These are phyloP conservation scores for Onychorhynchus coronatus DNA, from an alignment of 2,113 vertebrate species.

Conservation along the genomic window DNA sequence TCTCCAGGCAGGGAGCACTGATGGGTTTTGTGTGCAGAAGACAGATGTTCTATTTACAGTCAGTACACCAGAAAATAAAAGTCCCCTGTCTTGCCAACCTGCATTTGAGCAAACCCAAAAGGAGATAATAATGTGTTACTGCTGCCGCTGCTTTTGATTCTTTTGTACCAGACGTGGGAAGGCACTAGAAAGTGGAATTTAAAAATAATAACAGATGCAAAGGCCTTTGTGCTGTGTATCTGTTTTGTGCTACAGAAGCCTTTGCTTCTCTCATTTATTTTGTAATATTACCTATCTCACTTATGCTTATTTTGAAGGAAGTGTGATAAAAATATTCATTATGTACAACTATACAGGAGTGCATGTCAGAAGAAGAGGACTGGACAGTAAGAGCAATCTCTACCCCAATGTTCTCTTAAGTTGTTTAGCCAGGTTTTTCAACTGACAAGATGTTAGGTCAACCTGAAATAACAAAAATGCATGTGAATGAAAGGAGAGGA, in stretches of 20 bases:
- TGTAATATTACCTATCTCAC: neutral
- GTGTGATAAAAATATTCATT: neutral
- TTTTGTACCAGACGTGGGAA: neutral
- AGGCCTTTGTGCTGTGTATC: neutral
- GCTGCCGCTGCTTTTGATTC: neutral
- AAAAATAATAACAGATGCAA: neutral
- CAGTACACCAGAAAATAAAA: constrained; percentile 1
- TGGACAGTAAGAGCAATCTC: neutral
- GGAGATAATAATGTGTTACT: neutral
- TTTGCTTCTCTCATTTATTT: neutral
- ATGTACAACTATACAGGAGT: neutral
- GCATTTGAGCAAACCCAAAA: neutral
- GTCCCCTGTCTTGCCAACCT: neutral
- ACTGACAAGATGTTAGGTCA: neutral
- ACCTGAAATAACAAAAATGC: neutral
- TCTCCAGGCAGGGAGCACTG: neutral
- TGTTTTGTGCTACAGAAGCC: neutral
- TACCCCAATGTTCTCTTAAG: neutral
- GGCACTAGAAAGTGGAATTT: neutral
- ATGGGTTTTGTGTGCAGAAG: constrained; percentile 13
- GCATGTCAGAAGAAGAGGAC: neutral
- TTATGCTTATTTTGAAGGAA: neutral
- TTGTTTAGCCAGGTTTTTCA: neutral
- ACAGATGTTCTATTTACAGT: constrained; percentile 41
- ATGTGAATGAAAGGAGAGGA: neutral